Base-by-base conservation (phyloP, 1,140 invertebrate species). In the Nylanderia fulva region DNA sequence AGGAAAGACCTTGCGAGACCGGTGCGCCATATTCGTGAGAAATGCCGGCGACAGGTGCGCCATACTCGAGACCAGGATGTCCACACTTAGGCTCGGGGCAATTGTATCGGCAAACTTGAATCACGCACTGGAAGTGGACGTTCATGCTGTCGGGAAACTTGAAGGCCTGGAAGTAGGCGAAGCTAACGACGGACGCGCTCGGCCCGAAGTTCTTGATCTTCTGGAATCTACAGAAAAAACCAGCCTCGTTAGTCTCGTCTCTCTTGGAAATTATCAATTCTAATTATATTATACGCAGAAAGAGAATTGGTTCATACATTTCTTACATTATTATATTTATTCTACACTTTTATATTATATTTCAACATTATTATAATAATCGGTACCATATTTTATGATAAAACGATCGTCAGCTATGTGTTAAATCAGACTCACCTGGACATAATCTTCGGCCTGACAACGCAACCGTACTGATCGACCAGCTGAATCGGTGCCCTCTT, bases 71-170 rank as follows among this genome's bases (percentile, higher is more conserved):
- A 52, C 96, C 96, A 15, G 95, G 95, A 85, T 95, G 96, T 13
- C 96, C 97, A 93, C 98, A 98, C 94, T 98, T 98, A 1, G 98
- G 98, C 90, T 98, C 98, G 0, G 98, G 98, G 92, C 98, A 99
- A 92, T 98, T 98, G 93, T 98, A 98, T 82, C 98, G 96, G 90
- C 98, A 99, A 2, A 99, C 98, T 95, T 99, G 98, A 88, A 99
- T 99, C 1, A 98, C 98, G 92, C 98, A 99, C 93, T 99, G 98
- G 97, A 99, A 99, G 95, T 99, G 98, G 1, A 99, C 98, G 92
- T 99, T 98, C 98, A 99, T 99, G 13, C 98, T 98, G 93, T 99
- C 98, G 0, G 98, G 98, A 96, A 99, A 99, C 94, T 99, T 99
- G 95, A 99, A 99, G 0, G 98, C 98, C 95, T 98, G 98, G 97